Percentiles rank a stretch among this genome's conserved stretches.
Conservation (phyloP, 2,113 vertebrate species). For the Malurus melanocephalus region DNA sequence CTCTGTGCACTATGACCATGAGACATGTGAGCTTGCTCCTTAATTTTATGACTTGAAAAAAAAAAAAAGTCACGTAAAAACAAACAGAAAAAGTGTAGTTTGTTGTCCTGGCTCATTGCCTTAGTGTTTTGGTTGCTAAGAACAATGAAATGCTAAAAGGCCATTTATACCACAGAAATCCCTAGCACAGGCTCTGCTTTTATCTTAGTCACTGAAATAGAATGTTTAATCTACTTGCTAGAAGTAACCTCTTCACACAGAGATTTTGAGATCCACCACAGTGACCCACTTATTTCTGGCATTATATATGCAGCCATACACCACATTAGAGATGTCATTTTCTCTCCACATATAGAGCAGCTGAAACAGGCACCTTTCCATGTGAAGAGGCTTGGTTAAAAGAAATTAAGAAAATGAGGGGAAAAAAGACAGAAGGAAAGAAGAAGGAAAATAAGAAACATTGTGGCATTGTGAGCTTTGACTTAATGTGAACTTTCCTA, state of each 20-base stretch:
- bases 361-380: background rate
- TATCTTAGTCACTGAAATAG: background rate
- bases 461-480: constrained; percentile 20
- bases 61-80: background rate
- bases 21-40: background rate
- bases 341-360: background rate
- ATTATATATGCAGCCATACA: background rate
- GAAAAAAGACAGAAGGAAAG: background rate
- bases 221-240: background rate
- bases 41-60: background rate
- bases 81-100: background rate
- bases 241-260: background rate
- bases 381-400: background rate
- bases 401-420: background rate
- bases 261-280: background rate
- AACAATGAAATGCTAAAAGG: constrained; percentile 2
- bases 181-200: background rate
- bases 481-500: constrained; percentile 61
- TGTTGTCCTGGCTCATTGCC: background rate
- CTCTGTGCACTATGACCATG: background rate
- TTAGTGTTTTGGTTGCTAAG: constrained; percentile 28
- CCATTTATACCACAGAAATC: background rate
- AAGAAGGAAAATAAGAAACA: background rate
- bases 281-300: background rate
- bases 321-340: background rate